Evolutionary conservation across 1,140 invertebrate genomes (phyloP), one percentile per base, ranked within the genome.

Genomic region (Tetranychus cinnabarinus): DNA sequence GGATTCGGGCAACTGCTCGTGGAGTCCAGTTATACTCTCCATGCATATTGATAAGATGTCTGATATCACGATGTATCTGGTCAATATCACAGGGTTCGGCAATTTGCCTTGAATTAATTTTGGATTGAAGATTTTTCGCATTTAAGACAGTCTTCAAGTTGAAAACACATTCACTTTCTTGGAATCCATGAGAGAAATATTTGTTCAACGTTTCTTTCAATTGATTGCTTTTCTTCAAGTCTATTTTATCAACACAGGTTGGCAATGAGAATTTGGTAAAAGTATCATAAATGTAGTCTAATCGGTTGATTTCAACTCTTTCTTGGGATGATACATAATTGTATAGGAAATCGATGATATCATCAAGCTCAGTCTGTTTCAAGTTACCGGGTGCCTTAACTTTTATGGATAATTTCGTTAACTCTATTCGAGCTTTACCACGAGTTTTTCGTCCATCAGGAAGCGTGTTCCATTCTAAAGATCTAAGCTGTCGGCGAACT

Each of bases 401-500:
- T 67, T 85, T 81, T 68, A 92, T 88, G 4, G 88, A 85, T 31
- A 93, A 73, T 67, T 84, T 83, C 62, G 80, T 78, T 69, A 91
- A 92, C 70, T 83, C 81, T 0, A 96, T 84, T 1, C 59, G 12
- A 54, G 81, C 79, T 42, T 81, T 78, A 33, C 85, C 60, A 59
- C 63, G 62, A 31, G 55, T 61, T 34, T 68, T 82, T 80, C 72
- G 80, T 81, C 2, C 78, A 75, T 65, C 73, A 23, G 15, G 23
- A 13, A 62, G 34, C 31, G 75, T 77, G 36, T 75, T 78, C 89
- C 89, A 97, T 76, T 92, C 86, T 12, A 95, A 74, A 67, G 83
- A 81, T 74, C 90, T 92, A 3, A 97, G 74, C 69, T 91, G 82
- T 71, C 82, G 82, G 70, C 91, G 93, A 5, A 88, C 83, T 58